Evolutionary conservation across 2,113 vertebrate genomes (phyloP).

Genomic region (Turnix velox): DNA sequence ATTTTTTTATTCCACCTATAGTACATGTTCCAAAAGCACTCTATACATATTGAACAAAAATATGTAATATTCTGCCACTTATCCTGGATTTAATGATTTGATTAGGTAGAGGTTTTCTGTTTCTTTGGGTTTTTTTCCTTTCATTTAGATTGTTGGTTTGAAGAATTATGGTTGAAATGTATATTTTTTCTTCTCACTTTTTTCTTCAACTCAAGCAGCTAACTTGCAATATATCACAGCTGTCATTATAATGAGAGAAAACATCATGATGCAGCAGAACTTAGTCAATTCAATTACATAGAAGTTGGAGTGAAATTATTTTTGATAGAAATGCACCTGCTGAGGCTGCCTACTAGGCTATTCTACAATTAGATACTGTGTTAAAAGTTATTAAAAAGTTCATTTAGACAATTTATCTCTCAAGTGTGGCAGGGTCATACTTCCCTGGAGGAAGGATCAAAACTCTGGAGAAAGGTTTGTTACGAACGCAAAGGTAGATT

Average conservation of each 20-base stretch:
- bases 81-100: not conserved
- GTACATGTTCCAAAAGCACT: not conserved
- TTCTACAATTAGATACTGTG: constrained; percentile 29
- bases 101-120: not conserved
- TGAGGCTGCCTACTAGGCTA: constrained; percentile 35
- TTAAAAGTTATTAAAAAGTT: constrained; percentile 51
- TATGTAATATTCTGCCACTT: not conserved
- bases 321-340: constrained; percentile 48
- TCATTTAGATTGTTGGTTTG: not conserved
- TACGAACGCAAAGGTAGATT: not conserved
- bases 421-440: not conserved
- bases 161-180: not conserved
- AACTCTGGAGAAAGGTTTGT: not conserved
- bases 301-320: constrained; percentile 54
- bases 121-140: not conserved
- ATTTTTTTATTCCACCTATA: not conserved
- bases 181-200: not conserved
- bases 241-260: constrained; percentile 57
- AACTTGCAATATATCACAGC: constrained; percentile 45
- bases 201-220: not conserved
- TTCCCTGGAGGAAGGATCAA: not conserved
- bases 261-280: constrained; percentile 53
- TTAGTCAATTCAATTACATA: constrained; percentile 57
- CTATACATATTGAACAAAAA: not conserved
- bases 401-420: constrained; percentile 12